Percentiles rank a stretch among this genome's conserved stretches.
phyloP scores from a whole-genome alignment of 92 coral and sea anemone genomes.

The Porites lobata region DNA sequence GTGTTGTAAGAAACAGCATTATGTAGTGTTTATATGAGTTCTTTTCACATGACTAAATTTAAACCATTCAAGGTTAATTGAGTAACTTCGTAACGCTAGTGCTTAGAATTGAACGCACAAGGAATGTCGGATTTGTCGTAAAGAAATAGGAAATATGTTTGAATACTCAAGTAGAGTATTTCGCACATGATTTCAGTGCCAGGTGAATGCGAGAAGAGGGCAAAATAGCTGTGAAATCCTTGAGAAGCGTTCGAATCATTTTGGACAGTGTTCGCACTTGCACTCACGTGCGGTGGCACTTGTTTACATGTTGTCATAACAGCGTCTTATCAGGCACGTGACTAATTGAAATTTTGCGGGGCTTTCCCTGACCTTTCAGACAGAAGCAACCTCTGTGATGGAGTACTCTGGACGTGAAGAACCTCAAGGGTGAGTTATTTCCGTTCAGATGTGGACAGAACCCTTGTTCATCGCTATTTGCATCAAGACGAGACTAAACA shows the following conservation, averaged over 20 bases:
- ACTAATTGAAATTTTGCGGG: conserved; percentile 61
- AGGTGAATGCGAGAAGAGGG: neutral
- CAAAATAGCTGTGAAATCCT: neutral
- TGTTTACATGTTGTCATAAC: conserved; percentile 16
- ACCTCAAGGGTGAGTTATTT: conserved; percentile 68
- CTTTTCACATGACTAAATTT: neutral
- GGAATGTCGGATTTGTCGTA: too few species aligned
- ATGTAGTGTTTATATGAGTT: neutral
- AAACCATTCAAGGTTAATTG: neutral
- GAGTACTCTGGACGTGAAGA: conserved; percentile 77
- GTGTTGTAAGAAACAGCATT: neutral
- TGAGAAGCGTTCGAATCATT: too few species aligned
- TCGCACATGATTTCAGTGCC: neutral
- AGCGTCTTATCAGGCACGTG: conserved; percentile 55
- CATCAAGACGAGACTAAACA: conserved; percentile 70
- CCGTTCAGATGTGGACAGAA: neutral
- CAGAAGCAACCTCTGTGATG: conserved; percentile 64
- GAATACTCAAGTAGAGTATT: too few species aligned
- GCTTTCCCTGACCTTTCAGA: conserved; percentile 80
- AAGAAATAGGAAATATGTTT: too few species aligned
- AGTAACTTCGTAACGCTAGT: too few species aligned
- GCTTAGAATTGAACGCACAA: too few species aligned
- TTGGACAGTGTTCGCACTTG: neutral
- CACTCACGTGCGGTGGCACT: neutral
- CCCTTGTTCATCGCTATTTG: conserved; percentile 31